Percentiles rank a stretch among this genome's conserved stretches.
Conservation (phyloP, 2,113 vertebrate species). For the Embiotoca jacksoni region DNA sequence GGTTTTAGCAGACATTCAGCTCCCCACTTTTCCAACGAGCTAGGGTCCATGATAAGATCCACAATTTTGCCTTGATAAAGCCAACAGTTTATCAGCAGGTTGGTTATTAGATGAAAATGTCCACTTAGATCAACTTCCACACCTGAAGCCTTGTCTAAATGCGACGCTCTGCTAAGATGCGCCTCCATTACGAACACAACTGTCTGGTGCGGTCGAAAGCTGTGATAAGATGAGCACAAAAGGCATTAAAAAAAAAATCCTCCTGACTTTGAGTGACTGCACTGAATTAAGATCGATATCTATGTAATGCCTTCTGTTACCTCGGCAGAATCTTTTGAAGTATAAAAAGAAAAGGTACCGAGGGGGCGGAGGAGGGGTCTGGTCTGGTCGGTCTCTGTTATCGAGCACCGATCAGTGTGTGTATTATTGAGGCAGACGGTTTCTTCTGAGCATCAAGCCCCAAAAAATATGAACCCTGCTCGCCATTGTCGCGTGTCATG, state of each 20-base stretch:
- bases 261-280: slow-evolving; percentile 65
- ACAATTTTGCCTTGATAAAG: not conserved
- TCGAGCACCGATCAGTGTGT: slow-evolving; percentile 9
- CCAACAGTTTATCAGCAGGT: not conserved
- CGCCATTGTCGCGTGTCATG: slow-evolving; percentile 28
- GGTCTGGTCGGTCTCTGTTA: slow-evolving; percentile 1
- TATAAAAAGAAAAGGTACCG: slow-evolving; percentile 20
- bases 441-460: slow-evolving; percentile 46
- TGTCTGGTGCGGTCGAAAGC: slow-evolving; percentile 46
- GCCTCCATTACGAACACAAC: slow-evolving; percentile 21
- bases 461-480: slow-evolving; percentile 43
- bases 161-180: not conserved
- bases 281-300: slow-evolving; percentile 75
- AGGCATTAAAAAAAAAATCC: slow-evolving; percentile 32
- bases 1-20: not conserved
- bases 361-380: not conserved
- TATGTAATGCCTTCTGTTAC: slow-evolving; percentile 63
- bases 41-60: not conserved
- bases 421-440: slow-evolving; percentile 10
- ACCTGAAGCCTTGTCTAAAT: not conserved
- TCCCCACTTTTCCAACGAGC: not conserved
- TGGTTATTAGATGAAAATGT: not conserved
- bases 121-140: not conserved
- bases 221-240: slow-evolving; percentile 66
- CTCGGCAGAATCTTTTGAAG: slow-evolving; percentile 52